These are phyloP conservation scores for Entomobrya proxima DNA, from an alignment of 2,888 invertebrate genomes.

Conservation along the genomic window DNA sequence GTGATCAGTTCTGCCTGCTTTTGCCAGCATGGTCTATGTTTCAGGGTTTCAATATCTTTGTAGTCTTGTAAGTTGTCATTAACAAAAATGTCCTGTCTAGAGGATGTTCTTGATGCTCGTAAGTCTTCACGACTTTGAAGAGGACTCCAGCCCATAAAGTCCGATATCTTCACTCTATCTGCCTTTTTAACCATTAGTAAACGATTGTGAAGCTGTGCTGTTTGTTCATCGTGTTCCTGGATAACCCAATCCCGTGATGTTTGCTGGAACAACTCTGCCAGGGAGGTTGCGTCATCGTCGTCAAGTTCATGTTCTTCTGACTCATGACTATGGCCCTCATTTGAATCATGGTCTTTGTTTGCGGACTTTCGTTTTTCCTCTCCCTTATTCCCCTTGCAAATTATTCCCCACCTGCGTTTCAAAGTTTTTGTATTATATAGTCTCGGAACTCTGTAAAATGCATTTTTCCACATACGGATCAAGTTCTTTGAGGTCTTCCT, in stretches of 20 bases:
- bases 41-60: not conserved
- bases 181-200: constrained; percentile 21
- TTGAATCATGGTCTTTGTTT: not conserved
- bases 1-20: not conserved
- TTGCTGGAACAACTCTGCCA: constrained; percentile 65
- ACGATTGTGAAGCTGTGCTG: not conserved
- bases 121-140: constrained; percentile 18
- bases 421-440: not conserved
- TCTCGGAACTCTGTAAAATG: not conserved
- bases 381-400: not conserved
- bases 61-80: not conserved
- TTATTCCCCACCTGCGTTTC: constrained; percentile 6
- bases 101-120: not conserved
- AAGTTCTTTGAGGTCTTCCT: constrained; percentile 41
- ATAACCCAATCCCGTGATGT: not conserved
- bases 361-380: not conserved
- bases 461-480: constrained; percentile 47
- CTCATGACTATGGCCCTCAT: not conserved
- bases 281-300: constrained; percentile 63
- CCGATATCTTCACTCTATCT: not conserved
- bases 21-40: constrained; percentile 20
- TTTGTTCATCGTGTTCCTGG: not conserved
- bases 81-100: not conserved
- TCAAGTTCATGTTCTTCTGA: constrained; percentile 41
- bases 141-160: constrained; percentile 48